Evolutionary conservation across 2,888 invertebrate genomes (phyloP), one percentile per base, ranked within the genome.

Genomic region (Theretra japonica): DNA sequence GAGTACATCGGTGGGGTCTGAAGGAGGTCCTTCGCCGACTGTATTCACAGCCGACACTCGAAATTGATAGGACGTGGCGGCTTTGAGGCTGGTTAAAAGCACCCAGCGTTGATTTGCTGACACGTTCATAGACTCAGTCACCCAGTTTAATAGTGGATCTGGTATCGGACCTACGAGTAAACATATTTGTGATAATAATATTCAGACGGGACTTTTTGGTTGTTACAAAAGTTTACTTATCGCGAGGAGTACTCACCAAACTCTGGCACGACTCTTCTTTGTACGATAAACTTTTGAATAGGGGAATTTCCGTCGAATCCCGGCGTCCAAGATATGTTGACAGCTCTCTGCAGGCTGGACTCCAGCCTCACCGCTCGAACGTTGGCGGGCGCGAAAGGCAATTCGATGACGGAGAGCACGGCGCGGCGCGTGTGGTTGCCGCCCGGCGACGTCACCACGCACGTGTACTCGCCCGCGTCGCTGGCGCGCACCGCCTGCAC

Each of bases 241-340:
- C 15, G 15, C 15, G 41, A 41, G 41, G 11, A 41, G 41, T 41
- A 41, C 41, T 41, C 41, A 98, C 98, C 98, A 79, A 97, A 95
- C 89, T 97, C 97, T 2, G 98, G 97, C 33, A 99, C 97, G 82
- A 98, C 97, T 75, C 98, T 96, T 88, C 97, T 97, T 88, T 99
- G 98, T 71, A 99, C 96, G 76, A 98, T 98, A 88, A 97, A 99
- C 86, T 98, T 98, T 81, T 97, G 96, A 73, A 99, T 97, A 15
- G 98, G 98, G 84, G 98, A 98, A 90, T 99, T 99, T 72, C 99
- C 99, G 92, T 99, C 98, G 90, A 99, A 99, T 41, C 98, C 98
- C 0, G 98, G 97, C 17, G 97, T 97, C 99, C 99, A 99, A 25
- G 97, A 97, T 4, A 99, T 96, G 85, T 98, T 98, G 76, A 99